A percentile compares a stretch with the other conserved stretches of the same genome.
Evolutionary conservation across 2,113 vertebrate genomes (phyloP).

Genomic region (Calonectris borealis): DNA sequence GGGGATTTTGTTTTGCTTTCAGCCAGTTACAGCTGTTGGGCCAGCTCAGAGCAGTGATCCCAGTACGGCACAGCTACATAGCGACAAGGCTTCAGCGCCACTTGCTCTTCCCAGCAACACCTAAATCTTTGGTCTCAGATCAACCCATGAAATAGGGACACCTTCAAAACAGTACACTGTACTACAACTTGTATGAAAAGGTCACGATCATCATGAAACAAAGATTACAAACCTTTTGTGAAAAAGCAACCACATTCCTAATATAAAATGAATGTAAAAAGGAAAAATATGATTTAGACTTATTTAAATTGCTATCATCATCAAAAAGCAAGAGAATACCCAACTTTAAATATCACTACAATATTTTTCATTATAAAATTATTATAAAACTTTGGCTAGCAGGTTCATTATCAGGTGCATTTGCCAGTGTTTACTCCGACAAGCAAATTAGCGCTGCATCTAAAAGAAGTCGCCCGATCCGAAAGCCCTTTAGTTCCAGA

Average conservation of each 20-base stretch:
- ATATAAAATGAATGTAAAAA: neutral
- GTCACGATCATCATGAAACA: neutral
- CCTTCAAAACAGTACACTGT: neutral
- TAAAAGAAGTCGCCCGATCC: neutral
- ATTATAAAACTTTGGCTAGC: neutral
- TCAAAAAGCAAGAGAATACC: neutral
- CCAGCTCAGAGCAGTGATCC: neutral
- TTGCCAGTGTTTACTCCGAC: neutral
- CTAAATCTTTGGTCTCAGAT: neutral
- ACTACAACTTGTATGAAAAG: neutral
- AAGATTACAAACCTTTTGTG: neutral
- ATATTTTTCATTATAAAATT: neutral
- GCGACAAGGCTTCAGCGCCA: neutral
- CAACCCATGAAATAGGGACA: neutral
- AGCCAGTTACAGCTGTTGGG: neutral
- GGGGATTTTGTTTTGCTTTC: neutral
- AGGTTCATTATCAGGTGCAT: neutral
- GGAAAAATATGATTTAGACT: neutral
- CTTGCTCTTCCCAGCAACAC: neutral
- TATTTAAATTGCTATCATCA: neutral
- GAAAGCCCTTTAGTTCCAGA: neutral
- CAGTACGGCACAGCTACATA: neutral
- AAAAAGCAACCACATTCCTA: neutral
- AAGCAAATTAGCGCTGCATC: neutral
- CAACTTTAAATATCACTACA: neutral